phyloP scores from a whole-genome alignment of 2,113 vertebrate genomes.

The Origma solitaria region DNA sequence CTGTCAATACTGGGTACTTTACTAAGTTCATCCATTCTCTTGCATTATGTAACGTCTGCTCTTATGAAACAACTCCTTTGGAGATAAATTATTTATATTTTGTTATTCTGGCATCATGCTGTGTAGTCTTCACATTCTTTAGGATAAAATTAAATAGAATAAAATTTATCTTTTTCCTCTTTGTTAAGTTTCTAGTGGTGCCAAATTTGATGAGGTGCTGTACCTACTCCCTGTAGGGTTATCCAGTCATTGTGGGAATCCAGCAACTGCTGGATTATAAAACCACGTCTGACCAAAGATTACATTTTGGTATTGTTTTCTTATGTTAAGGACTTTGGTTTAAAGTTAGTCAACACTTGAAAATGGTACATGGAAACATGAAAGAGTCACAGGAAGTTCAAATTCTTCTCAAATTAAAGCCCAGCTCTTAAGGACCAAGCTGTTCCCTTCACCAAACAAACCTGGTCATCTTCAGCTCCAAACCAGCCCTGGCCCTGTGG shows the following conservation, averaged over 20 bases:
- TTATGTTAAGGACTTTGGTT: background rate
- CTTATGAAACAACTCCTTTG: background rate
- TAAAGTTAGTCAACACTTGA: background rate
- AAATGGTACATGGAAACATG: background rate
- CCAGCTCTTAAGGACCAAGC: background rate
- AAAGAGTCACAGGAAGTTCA: background rate
- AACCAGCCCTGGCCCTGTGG: background rate
- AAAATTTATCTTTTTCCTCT: background rate
- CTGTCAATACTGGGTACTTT: background rate
- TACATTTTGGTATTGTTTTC: background rate
- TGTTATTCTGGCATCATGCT: background rate
- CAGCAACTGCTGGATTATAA: background rate
- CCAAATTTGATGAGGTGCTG: background rate
- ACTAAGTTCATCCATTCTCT: background rate
- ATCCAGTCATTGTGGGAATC: background rate
- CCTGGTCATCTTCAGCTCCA: background rate
- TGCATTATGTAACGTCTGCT: background rate
- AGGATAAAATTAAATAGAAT: background rate
- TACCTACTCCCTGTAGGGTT: background rate
- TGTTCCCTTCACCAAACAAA: background rate
- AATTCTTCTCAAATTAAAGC: background rate
- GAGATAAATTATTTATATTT: background rate
- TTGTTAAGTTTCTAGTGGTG: background rate
- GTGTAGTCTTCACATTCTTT: background rate
- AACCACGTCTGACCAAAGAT: background rate